Conservation (phyloP, 2,113 vertebrate genomes). For the Climacteris rufus region DNA sequence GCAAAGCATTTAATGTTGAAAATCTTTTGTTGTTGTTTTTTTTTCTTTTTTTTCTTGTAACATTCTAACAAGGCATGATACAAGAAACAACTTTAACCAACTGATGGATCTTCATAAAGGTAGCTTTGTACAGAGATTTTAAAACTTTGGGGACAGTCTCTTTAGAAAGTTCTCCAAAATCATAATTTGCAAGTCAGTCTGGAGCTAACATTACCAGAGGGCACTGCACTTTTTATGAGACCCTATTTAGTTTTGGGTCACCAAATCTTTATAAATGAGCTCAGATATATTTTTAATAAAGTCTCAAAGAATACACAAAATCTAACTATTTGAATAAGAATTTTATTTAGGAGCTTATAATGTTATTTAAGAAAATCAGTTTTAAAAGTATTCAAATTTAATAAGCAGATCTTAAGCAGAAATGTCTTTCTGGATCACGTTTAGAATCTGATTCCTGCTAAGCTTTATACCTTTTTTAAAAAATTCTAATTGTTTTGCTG, state of each 20-base stretch:
- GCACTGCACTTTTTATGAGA: not conserved
- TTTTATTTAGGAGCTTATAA: slow-evolving; percentile 8
- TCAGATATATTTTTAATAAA: not conserved
- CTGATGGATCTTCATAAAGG: not conserved
- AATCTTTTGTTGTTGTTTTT: fast-evolving
- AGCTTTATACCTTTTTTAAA: slow-evolving; percentile 44
- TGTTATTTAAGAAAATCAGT: slow-evolving; percentile 26
- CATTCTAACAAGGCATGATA: not conserved
- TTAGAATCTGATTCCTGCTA: slow-evolving; percentile 49
- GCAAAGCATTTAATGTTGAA: not conserved
- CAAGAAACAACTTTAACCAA: not conserved
- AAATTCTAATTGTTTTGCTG: slow-evolving; percentile 56
- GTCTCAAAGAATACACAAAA: not conserved
- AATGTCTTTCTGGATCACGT: slow-evolving; percentile 48
- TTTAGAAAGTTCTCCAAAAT: not conserved
- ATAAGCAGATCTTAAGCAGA: slow-evolving; percentile 33
- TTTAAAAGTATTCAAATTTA: slow-evolving; percentile 43
- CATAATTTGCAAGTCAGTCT: slow-evolving; percentile 11
- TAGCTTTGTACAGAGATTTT: not conserved
- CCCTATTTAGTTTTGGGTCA: not conserved
- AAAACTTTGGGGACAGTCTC: slow-evolving; percentile 6
- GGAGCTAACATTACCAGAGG: not conserved
- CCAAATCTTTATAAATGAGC: not conserved
- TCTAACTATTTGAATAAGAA: not conserved
- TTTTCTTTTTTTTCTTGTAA: not conserved